Conservation (phyloP, 1,140 invertebrate genomes). For the Drosophila suzukii region DNA sequence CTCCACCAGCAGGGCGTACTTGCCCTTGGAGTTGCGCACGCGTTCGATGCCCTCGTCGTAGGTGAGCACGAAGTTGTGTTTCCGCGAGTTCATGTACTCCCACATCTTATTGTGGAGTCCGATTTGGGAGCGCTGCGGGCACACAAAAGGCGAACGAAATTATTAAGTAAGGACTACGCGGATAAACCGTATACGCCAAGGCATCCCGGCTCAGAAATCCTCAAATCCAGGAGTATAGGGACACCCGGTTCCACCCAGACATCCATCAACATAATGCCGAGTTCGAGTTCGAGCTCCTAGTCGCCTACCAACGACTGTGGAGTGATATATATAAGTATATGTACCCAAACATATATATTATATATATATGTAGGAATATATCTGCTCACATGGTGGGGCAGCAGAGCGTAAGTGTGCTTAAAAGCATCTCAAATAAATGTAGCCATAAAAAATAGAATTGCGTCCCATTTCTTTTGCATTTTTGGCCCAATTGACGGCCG, state of each 20-base stretch:
- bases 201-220: constrained; percentile 26
- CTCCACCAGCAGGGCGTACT: constrained; percentile 97
- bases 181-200: constrained; percentile 17
- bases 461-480: constrained; percentile 55
- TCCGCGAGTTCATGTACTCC: constrained; percentile 95
- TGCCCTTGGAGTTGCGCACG: constrained; percentile 93
- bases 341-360: constrained; percentile 4
- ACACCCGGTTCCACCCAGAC: constrained; percentile 7
- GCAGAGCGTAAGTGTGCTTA: constrained; percentile 59
- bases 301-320: constrained; percentile 8
- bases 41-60: constrained; percentile 94
- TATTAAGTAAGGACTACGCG: constrained; percentile 11
- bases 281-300: constrained; percentile 3
- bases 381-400: constrained; percentile 19
- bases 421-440: constrained; percentile 64
- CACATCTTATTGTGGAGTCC: constrained; percentile 97
- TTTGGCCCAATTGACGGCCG: constrained; percentile 15
- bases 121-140: constrained; percentile 93
- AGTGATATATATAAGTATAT: neutral
- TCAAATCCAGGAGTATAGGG: constrained; percentile 10
- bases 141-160: constrained; percentile 26
- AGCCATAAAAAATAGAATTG: constrained; percentile 61
- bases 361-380: constrained; percentile 1
- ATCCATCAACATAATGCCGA: constrained; percentile 20
- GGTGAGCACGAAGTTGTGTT: constrained; percentile 92